Percentiles rank a stretch among this genome's conserved stretches.
Conservation (phyloP, 1,140 invertebrate genomes). For the Nasonia longicornis region DNA sequence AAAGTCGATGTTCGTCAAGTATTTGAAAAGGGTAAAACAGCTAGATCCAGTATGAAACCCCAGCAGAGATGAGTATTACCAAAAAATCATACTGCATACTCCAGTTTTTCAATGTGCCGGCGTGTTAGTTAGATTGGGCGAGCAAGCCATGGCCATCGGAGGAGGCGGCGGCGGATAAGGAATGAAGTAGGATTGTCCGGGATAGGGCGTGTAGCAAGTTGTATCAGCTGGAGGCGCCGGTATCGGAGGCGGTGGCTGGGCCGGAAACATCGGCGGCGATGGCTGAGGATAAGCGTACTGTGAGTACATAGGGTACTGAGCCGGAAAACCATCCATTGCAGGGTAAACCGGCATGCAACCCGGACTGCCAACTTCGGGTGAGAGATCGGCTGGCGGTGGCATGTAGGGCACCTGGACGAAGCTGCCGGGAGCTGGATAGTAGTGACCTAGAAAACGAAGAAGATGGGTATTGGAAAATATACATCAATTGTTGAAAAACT, state of each 20-base stretch:
- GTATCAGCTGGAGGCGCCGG: background rate
- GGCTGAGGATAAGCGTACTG: conserved; percentile 38
- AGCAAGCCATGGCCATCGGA: background rate
- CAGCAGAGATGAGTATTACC: background rate
- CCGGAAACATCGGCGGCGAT: background rate
- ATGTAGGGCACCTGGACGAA: conserved; percentile 36
- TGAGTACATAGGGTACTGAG: conserved; percentile 39
- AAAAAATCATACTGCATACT: background rate
- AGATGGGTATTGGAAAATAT: background rate
- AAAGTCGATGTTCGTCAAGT: background rate
- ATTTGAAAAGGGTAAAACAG: background rate
- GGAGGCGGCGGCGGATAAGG: conserved; percentile 33
- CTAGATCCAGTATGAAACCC: background rate
- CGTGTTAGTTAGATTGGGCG: background rate
- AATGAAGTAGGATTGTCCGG: conserved; percentile 39
- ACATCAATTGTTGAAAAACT: too few relatives aligned
- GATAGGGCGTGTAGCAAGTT: conserved; percentile 25
- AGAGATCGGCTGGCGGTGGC: conserved; percentile 6
- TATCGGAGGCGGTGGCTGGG: background rate
- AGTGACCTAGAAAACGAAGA: conserved; percentile 31
- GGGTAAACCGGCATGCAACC: conserved; percentile 15
- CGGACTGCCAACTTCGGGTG: background rate
- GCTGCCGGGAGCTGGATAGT: conserved; percentile 29
- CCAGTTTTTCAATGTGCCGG: background rate
- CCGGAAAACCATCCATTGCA: conserved; percentile 25